Conservation (phyloP, 1,140 invertebrate genomes). For the Tetramorium simillimum region DNA sequence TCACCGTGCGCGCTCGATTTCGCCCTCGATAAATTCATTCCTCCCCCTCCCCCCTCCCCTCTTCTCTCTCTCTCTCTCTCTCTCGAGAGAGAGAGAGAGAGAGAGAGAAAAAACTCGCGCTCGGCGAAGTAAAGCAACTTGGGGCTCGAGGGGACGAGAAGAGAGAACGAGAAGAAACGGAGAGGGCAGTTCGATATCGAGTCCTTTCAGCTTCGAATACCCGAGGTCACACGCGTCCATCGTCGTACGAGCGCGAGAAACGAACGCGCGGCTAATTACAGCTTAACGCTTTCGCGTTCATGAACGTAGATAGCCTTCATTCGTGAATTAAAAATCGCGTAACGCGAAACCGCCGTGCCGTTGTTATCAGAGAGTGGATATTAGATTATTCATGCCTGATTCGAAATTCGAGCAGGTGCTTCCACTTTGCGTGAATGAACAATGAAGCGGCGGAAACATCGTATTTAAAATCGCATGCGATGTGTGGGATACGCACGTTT, state of each 20-base stretch:
- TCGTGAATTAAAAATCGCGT: constrained; percentile 48
- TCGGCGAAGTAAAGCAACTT: not conserved
- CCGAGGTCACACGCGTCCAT: not conserved
- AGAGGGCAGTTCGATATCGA: constrained; percentile 27
- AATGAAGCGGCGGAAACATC: constrained; percentile 15
- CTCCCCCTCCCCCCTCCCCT: not conserved
- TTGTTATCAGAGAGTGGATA: constrained; percentile 21
- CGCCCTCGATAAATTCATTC: constrained; percentile 65
- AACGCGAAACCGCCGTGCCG: not conserved
- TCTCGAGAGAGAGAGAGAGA: too few relatives aligned
- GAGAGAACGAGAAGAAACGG: constrained; percentile 42
- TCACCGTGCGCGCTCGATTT: constrained; percentile 32
- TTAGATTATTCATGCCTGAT: constrained; percentile 47
- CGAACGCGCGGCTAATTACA: constrained; percentile 5
- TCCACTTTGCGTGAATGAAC: constrained; percentile 21
- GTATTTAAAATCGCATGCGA: not conserved
- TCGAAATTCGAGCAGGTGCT: constrained; percentile 34
- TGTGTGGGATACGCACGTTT: not conserved
- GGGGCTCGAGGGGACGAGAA: not conserved
- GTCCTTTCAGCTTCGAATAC: constrained; percentile 6
- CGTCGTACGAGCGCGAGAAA: constrained; percentile 12
- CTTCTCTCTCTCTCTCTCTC: too few relatives aligned
- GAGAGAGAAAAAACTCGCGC: constrained; percentile 48
- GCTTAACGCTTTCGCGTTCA: constrained; percentile 27
- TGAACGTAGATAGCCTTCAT: constrained; percentile 26